These are phyloP conservation scores for Oreochromis spilurus DNA, from an alignment of 2,113 vertebrate genomes.

Conservation along the genomic window DNA sequence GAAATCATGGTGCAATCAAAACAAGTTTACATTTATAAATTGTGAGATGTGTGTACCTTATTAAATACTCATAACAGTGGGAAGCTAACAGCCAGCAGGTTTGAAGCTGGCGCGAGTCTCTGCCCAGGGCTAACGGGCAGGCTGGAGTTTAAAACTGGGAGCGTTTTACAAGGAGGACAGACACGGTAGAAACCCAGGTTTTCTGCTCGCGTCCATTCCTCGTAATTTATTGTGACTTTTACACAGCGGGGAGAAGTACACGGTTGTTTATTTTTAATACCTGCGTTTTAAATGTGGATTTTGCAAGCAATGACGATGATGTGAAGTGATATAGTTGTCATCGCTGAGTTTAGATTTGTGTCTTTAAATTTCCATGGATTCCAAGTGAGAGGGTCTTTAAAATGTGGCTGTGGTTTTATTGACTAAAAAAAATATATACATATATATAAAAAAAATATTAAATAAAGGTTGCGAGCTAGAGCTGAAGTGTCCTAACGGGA, in stretches of 20 bases:
- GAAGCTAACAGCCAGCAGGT: conserved; percentile 11
- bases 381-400: conserved; percentile 24
- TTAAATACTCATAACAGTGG: conserved; percentile 6
- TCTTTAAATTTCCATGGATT: conserved; percentile 37
- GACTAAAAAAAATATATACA: background rate
- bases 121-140: background rate
- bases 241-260: background rate
- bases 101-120: background rate
- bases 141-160: background rate
- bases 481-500: conserved; percentile 22
- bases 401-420: conserved; percentile 41
- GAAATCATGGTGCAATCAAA: conserved; percentile 64
- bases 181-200: background rate
- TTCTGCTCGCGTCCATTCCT: conserved; percentile 11
- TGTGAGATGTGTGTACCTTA: conserved; percentile 41
- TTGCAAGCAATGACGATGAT: conserved; percentile 53
- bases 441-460: background rate
- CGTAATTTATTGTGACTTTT: conserved; percentile 53
- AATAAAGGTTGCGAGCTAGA: conserved; percentile 14
- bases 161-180: conserved; percentile 27
- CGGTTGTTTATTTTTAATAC: conserved; percentile 38
- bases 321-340: conserved; percentile 46
- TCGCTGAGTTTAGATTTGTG: conserved; percentile 22
- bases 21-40: conserved; percentile 71
- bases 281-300: conserved; percentile 50